Conservation (phyloP, 2,113 vertebrate species). For the Heterotis niloticus region DNA sequence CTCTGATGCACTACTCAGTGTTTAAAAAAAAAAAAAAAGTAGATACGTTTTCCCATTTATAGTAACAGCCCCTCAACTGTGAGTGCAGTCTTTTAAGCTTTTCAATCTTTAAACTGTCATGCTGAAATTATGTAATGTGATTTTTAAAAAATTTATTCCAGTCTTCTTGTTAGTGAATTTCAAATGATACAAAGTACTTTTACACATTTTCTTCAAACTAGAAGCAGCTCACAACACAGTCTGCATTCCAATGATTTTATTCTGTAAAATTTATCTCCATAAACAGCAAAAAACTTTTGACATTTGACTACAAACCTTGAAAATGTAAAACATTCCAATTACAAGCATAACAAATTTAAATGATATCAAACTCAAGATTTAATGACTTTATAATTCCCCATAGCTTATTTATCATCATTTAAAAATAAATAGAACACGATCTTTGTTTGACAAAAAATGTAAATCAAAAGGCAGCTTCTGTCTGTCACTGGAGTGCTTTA, state of each 20-base stretch:
- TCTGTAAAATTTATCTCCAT: slow-evolving; percentile 80
- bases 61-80: neutral
- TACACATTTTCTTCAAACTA: neutral
- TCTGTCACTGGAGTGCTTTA: slow-evolving; percentile 30
- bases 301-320: slow-evolving; percentile 90
- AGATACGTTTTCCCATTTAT: neutral
- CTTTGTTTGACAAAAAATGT: slow-evolving; percentile 47
- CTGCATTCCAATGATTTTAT: slow-evolving; percentile 94
- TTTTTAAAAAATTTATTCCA: neutral
- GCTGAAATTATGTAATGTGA: neutral
- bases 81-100: neutral
- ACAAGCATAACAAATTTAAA: slow-evolving; percentile 74
- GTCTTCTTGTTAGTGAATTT: neutral
- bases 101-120: neutral
- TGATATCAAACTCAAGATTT: slow-evolving; percentile 51
- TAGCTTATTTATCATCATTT: slow-evolving; percentile 61
- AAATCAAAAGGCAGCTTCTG: slow-evolving; percentile 38
- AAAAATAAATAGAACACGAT: slow-evolving; percentile 61
- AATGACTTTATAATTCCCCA: slow-evolving; percentile 44
- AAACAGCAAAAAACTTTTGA: slow-evolving; percentile 88
- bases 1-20: neutral
- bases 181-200: neutral
- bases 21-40: neutral
- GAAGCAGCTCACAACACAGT: neutral
- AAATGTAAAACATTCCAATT: slow-evolving; percentile 81